Conservation (phyloP, 1,140 invertebrate species). For the Bombus impatiens region DNA sequence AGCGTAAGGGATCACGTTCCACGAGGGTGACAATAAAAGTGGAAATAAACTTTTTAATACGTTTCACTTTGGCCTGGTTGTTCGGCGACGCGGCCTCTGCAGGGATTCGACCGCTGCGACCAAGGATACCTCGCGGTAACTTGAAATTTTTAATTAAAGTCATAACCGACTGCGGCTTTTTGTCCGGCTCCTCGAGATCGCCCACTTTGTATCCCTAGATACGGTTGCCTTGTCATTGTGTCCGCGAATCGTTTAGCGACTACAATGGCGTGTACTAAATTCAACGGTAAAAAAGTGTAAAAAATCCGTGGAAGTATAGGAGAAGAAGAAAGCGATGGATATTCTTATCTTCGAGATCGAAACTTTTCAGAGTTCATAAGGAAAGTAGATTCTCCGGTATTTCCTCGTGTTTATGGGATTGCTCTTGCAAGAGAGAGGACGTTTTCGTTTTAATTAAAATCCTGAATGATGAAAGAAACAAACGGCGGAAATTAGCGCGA, state of each 20-base stretch:
- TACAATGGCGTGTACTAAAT: neutral
- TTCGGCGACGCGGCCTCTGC: neutral
- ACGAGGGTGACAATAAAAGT: constrained; percentile 28
- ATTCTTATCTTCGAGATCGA: neutral
- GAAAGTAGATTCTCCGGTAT: constrained; percentile 4
- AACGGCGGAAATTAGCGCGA: constrained; percentile 13
- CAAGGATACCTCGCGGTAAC: constrained; percentile 9
- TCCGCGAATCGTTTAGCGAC: neutral
- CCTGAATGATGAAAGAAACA: neutral
- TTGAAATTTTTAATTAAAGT: constrained; percentile 57
- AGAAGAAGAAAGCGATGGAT: neutral
- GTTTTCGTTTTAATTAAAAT: constrained; percentile 34
- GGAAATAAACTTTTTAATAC: constrained; percentile 55
- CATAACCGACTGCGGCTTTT: constrained; percentile 30
- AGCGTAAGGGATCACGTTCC: neutral
- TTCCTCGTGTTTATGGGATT: neutral
- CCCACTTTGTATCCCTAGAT: neutral
- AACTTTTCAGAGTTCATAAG: neutral
- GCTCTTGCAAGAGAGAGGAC: too few relatives aligned
- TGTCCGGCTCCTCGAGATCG: constrained; percentile 9
- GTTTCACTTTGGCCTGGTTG: constrained; percentile 37
- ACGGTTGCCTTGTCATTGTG: neutral
- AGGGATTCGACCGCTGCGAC: neutral
- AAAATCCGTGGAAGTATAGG: neutral
- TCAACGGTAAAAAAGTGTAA: neutral